Conservation (phyloP, 2,797 vertebrate species). For the Arremon aurantiirostris region DNA sequence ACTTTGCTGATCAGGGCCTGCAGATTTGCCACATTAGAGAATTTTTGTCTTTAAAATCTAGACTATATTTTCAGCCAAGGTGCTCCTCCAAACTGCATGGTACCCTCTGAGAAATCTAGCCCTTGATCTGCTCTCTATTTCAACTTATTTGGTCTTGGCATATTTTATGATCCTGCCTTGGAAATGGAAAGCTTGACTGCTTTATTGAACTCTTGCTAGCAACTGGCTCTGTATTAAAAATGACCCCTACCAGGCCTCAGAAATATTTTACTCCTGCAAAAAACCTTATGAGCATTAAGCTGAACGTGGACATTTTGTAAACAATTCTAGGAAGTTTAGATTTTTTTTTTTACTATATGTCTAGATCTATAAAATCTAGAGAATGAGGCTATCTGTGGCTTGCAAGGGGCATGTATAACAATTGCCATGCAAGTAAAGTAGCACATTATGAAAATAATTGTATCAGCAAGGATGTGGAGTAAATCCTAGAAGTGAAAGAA, state of each 20-base stretch:
- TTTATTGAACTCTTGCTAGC: constrained; percentile 10
- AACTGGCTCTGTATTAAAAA: not conserved
- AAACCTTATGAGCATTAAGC: not conserved
- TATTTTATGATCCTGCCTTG: constrained; percentile 2
- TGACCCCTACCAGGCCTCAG: not conserved
- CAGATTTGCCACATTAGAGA: not conserved
- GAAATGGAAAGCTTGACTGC: constrained; percentile 9
- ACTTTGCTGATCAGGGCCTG: not conserved
- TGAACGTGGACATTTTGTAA: not conserved
- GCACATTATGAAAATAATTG: not conserved
- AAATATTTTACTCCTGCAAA: not conserved
- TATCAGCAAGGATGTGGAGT: not conserved
- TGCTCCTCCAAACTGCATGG: not conserved
- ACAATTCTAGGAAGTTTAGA: not conserved
- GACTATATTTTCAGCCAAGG: not conserved
- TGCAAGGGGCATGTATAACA: not conserved
- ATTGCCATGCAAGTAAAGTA: not conserved
- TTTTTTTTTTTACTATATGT: not conserved
- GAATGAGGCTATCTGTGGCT: not conserved
- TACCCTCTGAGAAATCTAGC: not conserved
- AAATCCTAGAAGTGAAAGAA: not conserved
- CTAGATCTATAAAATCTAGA: not conserved
- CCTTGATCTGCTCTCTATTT: not conserved
- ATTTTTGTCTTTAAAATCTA: not conserved
- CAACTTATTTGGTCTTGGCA: not conserved